Percentiles rank a stretch among this genome's conserved stretches.
Conservation (phyloP, 1,140 invertebrate genomes). For the Paraescarpia echinospica region DNA sequence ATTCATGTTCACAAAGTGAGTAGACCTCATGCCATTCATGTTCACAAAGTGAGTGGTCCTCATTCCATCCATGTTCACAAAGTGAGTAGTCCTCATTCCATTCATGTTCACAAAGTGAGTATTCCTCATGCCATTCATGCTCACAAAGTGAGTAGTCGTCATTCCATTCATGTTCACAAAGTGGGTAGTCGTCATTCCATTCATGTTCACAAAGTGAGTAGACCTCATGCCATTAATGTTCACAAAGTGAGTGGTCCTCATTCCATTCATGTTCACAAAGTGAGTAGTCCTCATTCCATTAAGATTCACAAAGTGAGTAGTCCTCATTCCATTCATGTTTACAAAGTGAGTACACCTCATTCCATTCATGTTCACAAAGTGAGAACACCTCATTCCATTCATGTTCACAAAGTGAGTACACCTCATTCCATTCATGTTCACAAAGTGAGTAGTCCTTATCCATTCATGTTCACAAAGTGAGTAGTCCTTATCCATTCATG, state of each 20-base stretch:
- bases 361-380: slow-evolving; percentile 95
- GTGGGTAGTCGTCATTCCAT: slow-evolving; percentile 87
- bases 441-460: slow-evolving; percentile 82
- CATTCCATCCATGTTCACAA: slow-evolving; percentile 95
- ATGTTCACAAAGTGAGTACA: slow-evolving; percentile 81
- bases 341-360: slow-evolving; percentile 74
- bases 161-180: slow-evolving; percentile 97
- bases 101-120: slow-evolving; percentile 91
- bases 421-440: slow-evolving; percentile 90
- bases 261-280: slow-evolving; percentile 97
- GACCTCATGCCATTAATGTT: slow-evolving; percentile 87
- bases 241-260: slow-evolving; percentile 81
- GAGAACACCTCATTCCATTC: slow-evolving; percentile 85
- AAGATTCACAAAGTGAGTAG: slow-evolving; percentile 82
- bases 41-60: no score
- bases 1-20: slow-evolving; percentile 90
- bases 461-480: slow-evolving; percentile 96
- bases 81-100: slow-evolving; percentile 93
- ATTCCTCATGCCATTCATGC: slow-evolving; percentile 83
- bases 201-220: slow-evolving; percentile 85
- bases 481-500: no score
- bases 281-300: slow-evolving; percentile 97
- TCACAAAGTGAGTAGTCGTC: slow-evolving; percentile 73
- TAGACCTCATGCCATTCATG: no score
- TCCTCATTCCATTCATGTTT: slow-evolving; percentile 88